Base-by-base conservation (phyloP, 2,888 invertebrate genomes). In the Aphrophora alni region DNA sequence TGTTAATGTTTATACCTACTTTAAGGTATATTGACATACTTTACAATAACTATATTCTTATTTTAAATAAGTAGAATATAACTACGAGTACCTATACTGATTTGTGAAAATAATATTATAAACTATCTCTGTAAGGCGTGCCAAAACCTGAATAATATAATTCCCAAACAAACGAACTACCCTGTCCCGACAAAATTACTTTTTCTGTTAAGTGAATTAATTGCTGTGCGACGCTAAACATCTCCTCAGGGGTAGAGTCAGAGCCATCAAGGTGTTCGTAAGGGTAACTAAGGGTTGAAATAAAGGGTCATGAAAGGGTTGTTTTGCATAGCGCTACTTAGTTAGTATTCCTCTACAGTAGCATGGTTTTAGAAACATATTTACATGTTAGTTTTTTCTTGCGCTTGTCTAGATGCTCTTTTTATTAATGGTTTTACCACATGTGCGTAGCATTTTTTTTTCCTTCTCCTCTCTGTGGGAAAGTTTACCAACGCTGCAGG, bases 361-460 rank as follows among this genome's bases (percentile, higher is more conserved):
- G 74, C 69, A 79, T 74, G 78, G 78, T 79, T 79, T 79, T 74
- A 79, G 78, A 74, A 73, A 33, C 38, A 69, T 74, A 79, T 79
- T 79, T 79, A 74, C 78, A 79, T 79, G 74, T 38, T 44, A 51
- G 73, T 79, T 79, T 79, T 79, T 73, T 79, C 78, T 21, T 68
- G 72, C 24, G 70, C 71, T 71, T 73, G 70, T 44, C 25, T 72
- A 73, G 73, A 51, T 73, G 78, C 78, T 71, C 72, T 79, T 79
- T 79, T 79, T 79, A 79, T 79, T 79, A 79, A 79, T 79, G 78
- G 78, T 79, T 68, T 72, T 74, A 27, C 51, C 78, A 79, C 78
- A 79, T 79, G 78, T 74, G 78, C 38, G 68, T 71, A 26, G 71
- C 71, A 26, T 25, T 73, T 24, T 78, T 38, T 77, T 51, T 78